Percentiles rank a stretch among this genome's conserved stretches.
These are phyloP conservation scores for Peromyscus attwateri DNA, from an alignment of 2,797 vertebrate species.

Conservation along the genomic window DNA sequence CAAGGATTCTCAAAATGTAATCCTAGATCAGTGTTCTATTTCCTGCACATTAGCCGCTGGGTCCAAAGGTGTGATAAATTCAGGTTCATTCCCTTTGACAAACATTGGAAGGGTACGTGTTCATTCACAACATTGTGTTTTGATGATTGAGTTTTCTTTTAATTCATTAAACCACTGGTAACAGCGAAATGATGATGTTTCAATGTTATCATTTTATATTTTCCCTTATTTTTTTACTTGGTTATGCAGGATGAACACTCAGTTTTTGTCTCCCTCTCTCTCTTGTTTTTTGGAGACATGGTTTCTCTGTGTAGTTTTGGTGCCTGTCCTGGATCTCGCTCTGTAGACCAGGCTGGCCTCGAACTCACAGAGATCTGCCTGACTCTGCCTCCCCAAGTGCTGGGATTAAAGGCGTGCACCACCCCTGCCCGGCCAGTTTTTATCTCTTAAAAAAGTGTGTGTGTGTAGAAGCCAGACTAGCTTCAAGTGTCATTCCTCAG, in stretches of 20 bases:
- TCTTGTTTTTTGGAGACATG: too few relatives aligned
- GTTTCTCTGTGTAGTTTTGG: too few relatives aligned
- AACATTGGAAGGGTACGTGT: background rate
- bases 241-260: background rate
- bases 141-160: conserved; percentile 5
- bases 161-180: conserved; percentile 40
- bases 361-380: too few relatives aligned
- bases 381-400: too few relatives aligned
- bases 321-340: too few relatives aligned
- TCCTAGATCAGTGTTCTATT: conserved; percentile 27
- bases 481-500: background rate
- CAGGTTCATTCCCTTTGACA: conserved; percentile 57
- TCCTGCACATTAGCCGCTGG: conserved; percentile 42
- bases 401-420: too few relatives aligned
- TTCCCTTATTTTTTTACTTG: conserved; percentile 37
- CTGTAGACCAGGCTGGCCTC: too few relatives aligned
- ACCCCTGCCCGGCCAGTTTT: too few relatives aligned
- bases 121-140: conserved; percentile 50
- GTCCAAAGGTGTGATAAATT: conserved; percentile 65
- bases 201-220: conserved; percentile 49
- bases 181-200: background rate
- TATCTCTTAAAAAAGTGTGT: background rate
- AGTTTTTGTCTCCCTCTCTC: background rate
- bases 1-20: conserved; percentile 47
- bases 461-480: too few relatives aligned